These are phyloP conservation scores for Tor tambroides DNA, from an alignment of 2,113 vertebrate genomes.

Conservation along the genomic window DNA sequence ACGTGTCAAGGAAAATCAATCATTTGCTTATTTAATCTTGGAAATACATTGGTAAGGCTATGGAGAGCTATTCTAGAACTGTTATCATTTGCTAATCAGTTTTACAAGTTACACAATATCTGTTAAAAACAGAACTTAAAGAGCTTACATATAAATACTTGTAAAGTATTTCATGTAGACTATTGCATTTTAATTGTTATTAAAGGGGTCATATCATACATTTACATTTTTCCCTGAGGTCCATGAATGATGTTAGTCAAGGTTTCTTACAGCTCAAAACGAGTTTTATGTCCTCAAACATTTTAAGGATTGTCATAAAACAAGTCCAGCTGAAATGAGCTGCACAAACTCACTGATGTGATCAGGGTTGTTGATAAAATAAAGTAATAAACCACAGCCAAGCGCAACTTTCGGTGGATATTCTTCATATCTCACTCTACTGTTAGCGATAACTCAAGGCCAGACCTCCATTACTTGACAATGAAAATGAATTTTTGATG, in stretches of 20 bases:
- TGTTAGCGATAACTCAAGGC: too few relatives aligned
- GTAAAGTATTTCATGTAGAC: neutral
- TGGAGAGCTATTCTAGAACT: neutral
- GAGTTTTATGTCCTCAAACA: neutral
- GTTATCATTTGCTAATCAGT: neutral
- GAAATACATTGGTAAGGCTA: neutral
- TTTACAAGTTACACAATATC: neutral
- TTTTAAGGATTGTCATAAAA: neutral
- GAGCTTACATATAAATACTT: neutral
- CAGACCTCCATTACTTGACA: too few relatives aligned
- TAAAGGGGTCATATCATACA: neutral
- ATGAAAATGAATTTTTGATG: too few relatives aligned
- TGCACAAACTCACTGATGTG: neutral
- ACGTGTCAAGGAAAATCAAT: neutral
- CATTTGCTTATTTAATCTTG: neutral
- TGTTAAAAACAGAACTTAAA: neutral
- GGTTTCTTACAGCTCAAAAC: neutral
- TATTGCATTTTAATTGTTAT: neutral
- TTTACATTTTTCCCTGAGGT: conserved; percentile 2
- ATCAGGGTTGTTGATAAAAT: neutral
- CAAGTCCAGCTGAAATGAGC: neutral
- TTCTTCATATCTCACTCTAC: neutral
- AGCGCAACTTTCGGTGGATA: neutral
- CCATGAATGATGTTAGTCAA: neutral
- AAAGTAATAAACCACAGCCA: neutral